Evolutionary conservation across 2,113 vertebrate species (phyloP), one percentile per base, ranked within the genome.

Genomic region (Crypturellus undulatus): DNA sequence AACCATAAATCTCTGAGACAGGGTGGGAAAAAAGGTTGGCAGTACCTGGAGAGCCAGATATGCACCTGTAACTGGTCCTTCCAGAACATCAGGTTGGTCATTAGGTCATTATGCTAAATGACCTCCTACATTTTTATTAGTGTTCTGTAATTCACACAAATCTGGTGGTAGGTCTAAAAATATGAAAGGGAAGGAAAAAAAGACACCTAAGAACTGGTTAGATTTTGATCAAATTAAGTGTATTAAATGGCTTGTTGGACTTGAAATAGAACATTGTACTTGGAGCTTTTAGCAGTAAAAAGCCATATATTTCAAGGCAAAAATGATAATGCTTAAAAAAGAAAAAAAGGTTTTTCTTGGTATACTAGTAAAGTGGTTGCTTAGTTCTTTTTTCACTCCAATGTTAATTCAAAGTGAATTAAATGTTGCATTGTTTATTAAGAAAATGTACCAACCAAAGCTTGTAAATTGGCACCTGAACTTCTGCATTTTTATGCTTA

Each of bases 1-100:
- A 67, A 15, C 20, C 32, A 3, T 3, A 24, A 2, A 67, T 36
- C n/a, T n/a, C 54, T 2, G 3, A 58, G 36, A 12, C 1, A 4
- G 22, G 25, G 16, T 15, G 8, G 65, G 20, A 43, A 43, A n/a
- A 69, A 56, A 65, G 28, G 13, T 21, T 32, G 17, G 16, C 36
- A 15, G 20, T 9, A 32, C 17, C 2, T 0, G 1, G 70, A 45
- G 15, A 45, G 26, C 26, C 78, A 59, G 51, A 45, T 8, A 60
- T 1, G 1, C 47, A 83, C 1, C 4, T 5, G 6, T 34, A 60
- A 52, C 32, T 34, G 20, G 68, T 24, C 59, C 12, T 70, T 65
- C 62, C 49, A 70, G 43, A 83, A 30, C 4, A 83, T 40, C 30
- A 49, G 11, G 18, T 4, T 88, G 20, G 45, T 52, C 43, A 9